Percentiles rank a stretch among this genome's conserved stretches.
phyloP scores from a whole-genome alignment of 2,888 invertebrate genomes.

The Octodonta nipae region DNA sequence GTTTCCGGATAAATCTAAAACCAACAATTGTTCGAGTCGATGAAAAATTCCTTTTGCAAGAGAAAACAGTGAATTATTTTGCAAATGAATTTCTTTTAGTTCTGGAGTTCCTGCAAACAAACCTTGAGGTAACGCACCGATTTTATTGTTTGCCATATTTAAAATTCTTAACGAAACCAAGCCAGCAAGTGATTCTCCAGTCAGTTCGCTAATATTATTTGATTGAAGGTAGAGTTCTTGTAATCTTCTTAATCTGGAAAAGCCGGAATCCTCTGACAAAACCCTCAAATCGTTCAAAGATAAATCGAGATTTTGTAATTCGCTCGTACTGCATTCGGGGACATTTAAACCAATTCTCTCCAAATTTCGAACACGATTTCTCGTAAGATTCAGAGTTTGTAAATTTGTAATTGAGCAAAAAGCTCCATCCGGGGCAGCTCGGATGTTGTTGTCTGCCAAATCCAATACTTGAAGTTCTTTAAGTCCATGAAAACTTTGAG shows the following conservation, averaged over 20 bases:
- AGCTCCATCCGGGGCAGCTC: constrained; percentile 62
- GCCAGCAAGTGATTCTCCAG: constrained; percentile 65
- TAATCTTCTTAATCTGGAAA: constrained; percentile 62
- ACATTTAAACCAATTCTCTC: constrained; percentile 58
- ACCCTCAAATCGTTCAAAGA: constrained; percentile 66
- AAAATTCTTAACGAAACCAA: constrained; percentile 65
- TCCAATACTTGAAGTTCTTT: constrained; percentile 68
- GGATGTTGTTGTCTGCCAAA: constrained; percentile 71
- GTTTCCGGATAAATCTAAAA: constrained; percentile 73
- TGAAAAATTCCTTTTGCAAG: constrained; percentile 73
- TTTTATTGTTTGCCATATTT: constrained; percentile 74
- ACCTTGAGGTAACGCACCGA: constrained; percentile 68
- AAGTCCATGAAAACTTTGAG: constrained; percentile 60
- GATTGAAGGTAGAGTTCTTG: constrained; percentile 68
- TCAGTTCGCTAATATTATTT: constrained; percentile 69
- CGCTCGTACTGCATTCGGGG: constrained; percentile 52
- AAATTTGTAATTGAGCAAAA: constrained; percentile 70
- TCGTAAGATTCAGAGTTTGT: constrained; percentile 70
- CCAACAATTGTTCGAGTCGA: constrained; percentile 67
- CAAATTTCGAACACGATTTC: constrained; percentile 66
- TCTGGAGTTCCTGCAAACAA: constrained; percentile 71
- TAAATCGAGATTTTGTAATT: constrained; percentile 63
- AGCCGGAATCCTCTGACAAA: constrained; percentile 55
- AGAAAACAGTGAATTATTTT: constrained; percentile 72
- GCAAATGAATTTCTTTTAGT: constrained; percentile 67